These are phyloP conservation scores for Cheilosia scutellata DNA, from an alignment of 2,888 invertebrate species.

Conservation along the genomic window DNA sequence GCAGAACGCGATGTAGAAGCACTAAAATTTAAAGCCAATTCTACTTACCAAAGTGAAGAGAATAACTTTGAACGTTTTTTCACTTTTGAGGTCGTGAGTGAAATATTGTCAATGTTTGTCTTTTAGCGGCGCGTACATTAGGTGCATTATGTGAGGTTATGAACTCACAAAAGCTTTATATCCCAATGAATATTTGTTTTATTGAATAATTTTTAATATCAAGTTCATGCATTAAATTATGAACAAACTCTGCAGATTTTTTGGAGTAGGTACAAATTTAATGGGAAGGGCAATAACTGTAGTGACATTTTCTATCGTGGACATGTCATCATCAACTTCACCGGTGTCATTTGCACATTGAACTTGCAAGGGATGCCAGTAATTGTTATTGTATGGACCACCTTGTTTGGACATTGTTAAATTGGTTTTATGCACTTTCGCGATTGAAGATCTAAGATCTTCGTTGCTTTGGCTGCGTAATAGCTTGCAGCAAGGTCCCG, in stretches of 20 bases:
- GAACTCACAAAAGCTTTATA: slow-evolving; percentile 1
- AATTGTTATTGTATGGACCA: slow-evolving; percentile 6
- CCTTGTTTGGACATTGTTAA: slow-evolving; percentile 10
- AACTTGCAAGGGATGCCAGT: slow-evolving; percentile 5
- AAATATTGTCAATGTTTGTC: too few relatives aligned
- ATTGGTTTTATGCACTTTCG: not conserved
- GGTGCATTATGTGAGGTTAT: too few relatives aligned
- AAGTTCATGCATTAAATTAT: slow-evolving; percentile 14
- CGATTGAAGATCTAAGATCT: slow-evolving; percentile 31
- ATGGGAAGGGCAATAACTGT: slow-evolving; percentile 9
- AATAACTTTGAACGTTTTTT: too few relatives aligned
- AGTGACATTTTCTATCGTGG: not conserved
- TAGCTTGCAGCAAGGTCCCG: too few relatives aligned
- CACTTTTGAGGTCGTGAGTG: too few relatives aligned
- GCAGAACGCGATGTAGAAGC: too few relatives aligned
- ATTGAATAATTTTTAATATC: slow-evolving; percentile 12
- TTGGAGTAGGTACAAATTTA: slow-evolving; percentile 13
- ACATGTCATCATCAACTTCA: slow-evolving; percentile 12
- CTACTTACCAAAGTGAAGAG: too few relatives aligned
- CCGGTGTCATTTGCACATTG: not conserved
- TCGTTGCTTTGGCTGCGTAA: slow-evolving; percentile 24
- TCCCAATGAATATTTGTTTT: not conserved
- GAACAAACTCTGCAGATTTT: slow-evolving; percentile 22
- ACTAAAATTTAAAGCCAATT: too few relatives aligned
- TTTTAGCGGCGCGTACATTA: too few relatives aligned